Evolutionary conservation across 2,888 invertebrate genomes (phyloP), one percentile per base, ranked within the genome.

Genomic region (Alentia gelatinosa): DNA sequence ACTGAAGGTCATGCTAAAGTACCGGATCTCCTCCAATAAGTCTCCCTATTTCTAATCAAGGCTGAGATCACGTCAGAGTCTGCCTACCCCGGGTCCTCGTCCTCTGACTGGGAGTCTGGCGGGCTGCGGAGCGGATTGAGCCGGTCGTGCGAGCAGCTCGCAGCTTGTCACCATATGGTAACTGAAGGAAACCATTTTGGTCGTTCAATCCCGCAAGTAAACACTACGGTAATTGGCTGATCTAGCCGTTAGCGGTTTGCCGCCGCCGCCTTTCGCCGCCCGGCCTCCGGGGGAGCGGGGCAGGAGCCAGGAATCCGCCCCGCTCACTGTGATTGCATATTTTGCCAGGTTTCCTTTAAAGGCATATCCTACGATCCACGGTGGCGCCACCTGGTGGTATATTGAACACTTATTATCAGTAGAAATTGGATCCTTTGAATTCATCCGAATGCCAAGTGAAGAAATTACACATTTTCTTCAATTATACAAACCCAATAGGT

Each of bases 151-250:
- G n/a, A n/a, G 47, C 47, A 47, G 47, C 47, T 12, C 47, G 23
- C 63, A 63, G 63, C 15, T 63, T 63, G 30, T 3, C 68, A 68
- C 68, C 68, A 68, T 68, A 68, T 68, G 68, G 68, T 68, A 68
- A 68, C 68, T 4, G 63, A 26, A 68, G 68, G 68, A 68, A 68
- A 68, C 68, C 68, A 68, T 68, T 68, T 68, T 30, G 68, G 68
- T 68, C 30, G 68, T 30, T 68, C 68, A 68, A 68, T 68, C 33
- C 68, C 68, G 30, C 68, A 68, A 68, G 68, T 68, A 68, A 68
- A 68, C 68, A 68, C 30, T 19, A 30, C 30, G 68, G 68, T 68
- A 68, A 68, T 68, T 68, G 68, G 68, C 68, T 68, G 68, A 68
- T 68, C 68, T 68, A 15, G 4, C 33, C 68, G 12, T 30, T 26